These are phyloP conservation scores for Hystrix brachyura DNA, from an alignment of 2,113 vertebrate species.

Conservation along the genomic window DNA sequence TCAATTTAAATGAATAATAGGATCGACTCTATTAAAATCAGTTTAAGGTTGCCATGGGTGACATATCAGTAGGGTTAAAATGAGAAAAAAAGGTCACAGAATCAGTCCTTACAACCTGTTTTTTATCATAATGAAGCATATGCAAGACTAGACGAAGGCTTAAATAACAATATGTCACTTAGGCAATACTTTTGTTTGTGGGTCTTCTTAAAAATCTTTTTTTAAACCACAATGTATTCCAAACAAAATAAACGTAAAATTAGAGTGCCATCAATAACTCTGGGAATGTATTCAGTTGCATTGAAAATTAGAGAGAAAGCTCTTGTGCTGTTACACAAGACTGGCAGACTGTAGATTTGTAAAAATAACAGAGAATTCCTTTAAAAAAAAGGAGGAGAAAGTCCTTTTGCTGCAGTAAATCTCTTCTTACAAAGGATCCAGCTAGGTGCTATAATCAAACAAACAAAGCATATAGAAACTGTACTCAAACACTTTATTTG, in stretches of 20 bases:
- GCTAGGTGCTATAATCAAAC: slow-evolving; percentile 87
- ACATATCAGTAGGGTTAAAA: slow-evolving; percentile 94
- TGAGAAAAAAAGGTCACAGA: slow-evolving; percentile 92
- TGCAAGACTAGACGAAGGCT: slow-evolving; percentile 86
- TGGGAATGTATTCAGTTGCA: slow-evolving; percentile 86
- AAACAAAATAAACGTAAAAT: slow-evolving; percentile 88
- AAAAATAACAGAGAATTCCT: slow-evolving; percentile 88
- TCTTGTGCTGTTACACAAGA: slow-evolving; percentile 84
- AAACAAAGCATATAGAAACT: slow-evolving; percentile 87
- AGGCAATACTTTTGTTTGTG: slow-evolving; percentile 86
- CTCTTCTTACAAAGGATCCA: slow-evolving; percentile 84
- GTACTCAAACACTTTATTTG: slow-evolving; percentile 85
- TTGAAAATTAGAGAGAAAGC: slow-evolving; percentile 88
- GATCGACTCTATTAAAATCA: slow-evolving; percentile 94
- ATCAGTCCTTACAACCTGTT: slow-evolving; percentile 92
- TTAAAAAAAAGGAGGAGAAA: slow-evolving; percentile 63
- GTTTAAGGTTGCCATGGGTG: slow-evolving; percentile 94
- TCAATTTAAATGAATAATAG: slow-evolving; percentile 96
- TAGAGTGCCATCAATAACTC: slow-evolving; percentile 88
- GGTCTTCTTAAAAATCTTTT: slow-evolving; percentile 74
- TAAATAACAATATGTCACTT: slow-evolving; percentile 90
- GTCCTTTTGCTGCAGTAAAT: slow-evolving; percentile 83
- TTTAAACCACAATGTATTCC: slow-evolving; percentile 64
- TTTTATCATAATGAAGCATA: slow-evolving; percentile 91
- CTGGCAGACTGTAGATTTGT: slow-evolving; percentile 89